Evolutionary conservation across 2,113 vertebrate species (phyloP).

Genomic region (Podilymbus podiceps): DNA sequence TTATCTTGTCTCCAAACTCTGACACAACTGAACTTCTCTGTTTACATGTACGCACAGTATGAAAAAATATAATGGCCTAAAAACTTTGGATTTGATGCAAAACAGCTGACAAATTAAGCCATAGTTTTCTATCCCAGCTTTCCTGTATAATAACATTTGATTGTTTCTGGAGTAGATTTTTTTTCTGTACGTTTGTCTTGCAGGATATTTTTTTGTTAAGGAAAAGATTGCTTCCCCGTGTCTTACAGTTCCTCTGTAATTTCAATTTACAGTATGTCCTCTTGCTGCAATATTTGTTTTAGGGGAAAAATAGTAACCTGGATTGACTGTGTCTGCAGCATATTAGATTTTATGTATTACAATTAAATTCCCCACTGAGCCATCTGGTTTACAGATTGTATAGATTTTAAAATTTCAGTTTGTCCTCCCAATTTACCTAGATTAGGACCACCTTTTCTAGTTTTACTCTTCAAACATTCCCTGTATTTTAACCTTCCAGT

Average conservation of each 20-base stretch:
- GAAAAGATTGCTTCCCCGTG: conserved; percentile 9
- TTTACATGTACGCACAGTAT: neutral
- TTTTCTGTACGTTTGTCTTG: neutral
- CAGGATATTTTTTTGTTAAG: conserved; percentile 41
- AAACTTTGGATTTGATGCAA: conserved; percentile 32
- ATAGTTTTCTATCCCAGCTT: conserved; percentile 1
- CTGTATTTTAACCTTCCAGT: conserved; percentile 1
- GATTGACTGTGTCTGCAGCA: conserved; percentile 49
- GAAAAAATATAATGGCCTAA: conserved; percentile 36
- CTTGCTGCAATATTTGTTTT: conserved; percentile 42
- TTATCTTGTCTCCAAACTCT: conserved; percentile 3
- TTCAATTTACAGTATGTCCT: conserved; percentile 27
- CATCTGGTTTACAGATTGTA: conserved; percentile 68
- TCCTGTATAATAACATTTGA: conserved; percentile 29
- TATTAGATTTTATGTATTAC: conserved; percentile 72
- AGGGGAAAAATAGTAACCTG: conserved; percentile 50
- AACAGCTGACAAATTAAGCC: conserved; percentile 42
- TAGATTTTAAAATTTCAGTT: conserved; percentile 63
- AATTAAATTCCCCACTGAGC: conserved; percentile 64
- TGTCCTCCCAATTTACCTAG: conserved; percentile 57
- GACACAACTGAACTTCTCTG: conserved; percentile 12
- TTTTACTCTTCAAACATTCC: conserved; percentile 36
- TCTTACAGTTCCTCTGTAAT: conserved; percentile 8
- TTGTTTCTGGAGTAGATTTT: neutral
- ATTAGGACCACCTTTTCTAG: conserved; percentile 52